These are phyloP conservation scores for Eciton burchellii DNA, from an alignment of 1,140 invertebrate genomes.

Conservation along the genomic window DNA sequence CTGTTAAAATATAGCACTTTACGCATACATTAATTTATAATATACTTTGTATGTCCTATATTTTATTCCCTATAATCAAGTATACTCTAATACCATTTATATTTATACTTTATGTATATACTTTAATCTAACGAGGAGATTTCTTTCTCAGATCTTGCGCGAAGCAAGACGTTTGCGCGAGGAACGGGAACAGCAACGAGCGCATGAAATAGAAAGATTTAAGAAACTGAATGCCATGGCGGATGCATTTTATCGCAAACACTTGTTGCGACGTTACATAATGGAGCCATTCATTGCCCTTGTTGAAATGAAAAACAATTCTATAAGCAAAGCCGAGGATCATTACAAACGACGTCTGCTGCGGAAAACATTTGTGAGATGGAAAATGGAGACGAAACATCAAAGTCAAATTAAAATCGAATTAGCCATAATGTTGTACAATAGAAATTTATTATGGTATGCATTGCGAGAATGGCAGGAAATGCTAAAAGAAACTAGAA, in stretches of 20 bases:
- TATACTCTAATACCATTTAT: conserved; percentile 6
- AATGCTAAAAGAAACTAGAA: conserved; percentile 56
- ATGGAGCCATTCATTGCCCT: conserved; percentile 75
- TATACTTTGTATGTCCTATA: conserved; percentile 5
- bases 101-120: conserved; percentile 37
- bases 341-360: conserved; percentile 70
- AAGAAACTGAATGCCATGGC: conserved; percentile 70
- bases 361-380: conserved; percentile 68
- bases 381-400: conserved; percentile 68
- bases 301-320: conserved; percentile 70
- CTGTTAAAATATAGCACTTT: conserved; percentile 17
- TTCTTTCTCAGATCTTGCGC: conserved; percentile 71
- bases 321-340: conserved; percentile 69
- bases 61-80: conserved; percentile 17
- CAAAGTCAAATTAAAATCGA: conserved; percentile 64
- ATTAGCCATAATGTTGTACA: conserved; percentile 65
- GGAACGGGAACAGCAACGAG: conserved; percentile 76
- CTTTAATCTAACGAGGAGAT: conserved; percentile 14
- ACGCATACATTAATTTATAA: not conserved
- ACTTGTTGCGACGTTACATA: conserved; percentile 78
- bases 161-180: conserved; percentile 77
- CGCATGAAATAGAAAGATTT: conserved; percentile 73
- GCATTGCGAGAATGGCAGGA: conserved; percentile 75
- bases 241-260: conserved; percentile 77
- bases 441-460: conserved; percentile 72